A percentile compares a stretch with the other conserved stretches of the same genome.
These are phyloP conservation scores for Hartigia nigra DNA, from an alignment of 2,888 invertebrate genomes.

Conservation along the genomic window DNA sequence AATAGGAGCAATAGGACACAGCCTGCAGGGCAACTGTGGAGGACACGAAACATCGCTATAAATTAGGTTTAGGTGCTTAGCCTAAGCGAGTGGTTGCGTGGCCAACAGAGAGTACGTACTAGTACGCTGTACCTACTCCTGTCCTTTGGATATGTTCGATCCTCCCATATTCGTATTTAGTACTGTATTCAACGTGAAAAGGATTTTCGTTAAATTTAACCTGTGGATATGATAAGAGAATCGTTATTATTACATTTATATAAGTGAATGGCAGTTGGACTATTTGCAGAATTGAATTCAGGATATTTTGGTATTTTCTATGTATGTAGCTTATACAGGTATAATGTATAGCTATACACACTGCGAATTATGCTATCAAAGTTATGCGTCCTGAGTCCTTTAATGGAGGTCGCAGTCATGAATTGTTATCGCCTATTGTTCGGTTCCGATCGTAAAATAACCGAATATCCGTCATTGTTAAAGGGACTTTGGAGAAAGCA, in stretches of 20 bases:
- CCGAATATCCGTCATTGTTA: slow-evolving; percentile 22
- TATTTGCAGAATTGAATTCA: background rate
- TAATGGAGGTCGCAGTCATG: slow-evolving; percentile 45
- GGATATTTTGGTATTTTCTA: background rate
- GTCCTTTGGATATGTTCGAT: background rate
- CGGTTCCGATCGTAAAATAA: slow-evolving; percentile 50
- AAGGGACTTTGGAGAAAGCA: background rate
- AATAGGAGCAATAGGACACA: slow-evolving; percentile 64
- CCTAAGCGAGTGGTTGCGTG: slow-evolving; percentile 18
- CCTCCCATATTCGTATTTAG: background rate
- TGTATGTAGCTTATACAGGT: background rate
- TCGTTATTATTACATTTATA: background rate
- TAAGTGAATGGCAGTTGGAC: background rate
- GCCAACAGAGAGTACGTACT: background rate
- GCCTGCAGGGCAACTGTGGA: slow-evolving; percentile 60
- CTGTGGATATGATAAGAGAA: background rate
- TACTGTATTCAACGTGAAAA: background rate
- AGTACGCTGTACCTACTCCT: background rate
- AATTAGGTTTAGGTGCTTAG: slow-evolving; percentile 53
- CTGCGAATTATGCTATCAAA: slow-evolving; percentile 29
- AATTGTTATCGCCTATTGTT: slow-evolving; percentile 60
- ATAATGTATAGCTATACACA: background rate
- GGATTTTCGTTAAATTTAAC: background rate
- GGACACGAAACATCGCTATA: slow-evolving; percentile 64
- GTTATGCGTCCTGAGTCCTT: slow-evolving; percentile 40